Base-by-base conservation (phyloP, 2,888 invertebrate species). In the Bruchidius siliquastri region DNA sequence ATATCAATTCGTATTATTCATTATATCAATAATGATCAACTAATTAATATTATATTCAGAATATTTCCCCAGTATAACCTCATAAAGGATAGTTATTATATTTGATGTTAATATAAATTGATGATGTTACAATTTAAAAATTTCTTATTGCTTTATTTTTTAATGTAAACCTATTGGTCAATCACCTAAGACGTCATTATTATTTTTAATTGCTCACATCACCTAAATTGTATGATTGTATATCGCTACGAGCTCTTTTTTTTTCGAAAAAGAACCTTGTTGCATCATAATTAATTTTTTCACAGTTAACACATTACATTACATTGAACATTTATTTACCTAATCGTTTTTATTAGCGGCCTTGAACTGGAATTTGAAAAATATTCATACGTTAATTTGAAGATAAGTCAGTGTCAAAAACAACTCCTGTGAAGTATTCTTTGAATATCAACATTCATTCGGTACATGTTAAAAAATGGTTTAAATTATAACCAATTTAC, bases 171-270 rank as follows among this genome's bases (percentile, higher is more conserved):
- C 20, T 18, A 68, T 72, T 49, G 6, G 6, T 22, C 20, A 1
- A 32, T 67, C 20, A 72, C 72, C 67, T 49, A 68, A 20, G 6
- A 49, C 68, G 22, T 69, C 22, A 13, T 67, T 13, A 73, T 70
- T 73, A 67, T 74, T 68, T 18, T 72, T 72, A 73, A 72, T 77
- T 76, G 72, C 73, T 74, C 73, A 69, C 72, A 75, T 77, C 72
- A 72, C 72, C 77, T 77, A 74, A 73, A 77, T 74, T 70, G 79
- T 49, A 79, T 82, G 82, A 82, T 82, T 82, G 82, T 81, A 78
- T 82, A 75, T 81, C 82, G 82, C 82, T 82, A 81, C 80, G 79
- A 74, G 49, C 13, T 13, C 49, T 49, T 49, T 49, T 18, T 26
- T 76, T 79, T 76, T 71, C 67, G 71, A 71, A 72, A 74, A 69